A percentile compares a stretch with the other conserved stretches of the same genome.
These are phyloP conservation scores for Nothoprocta perdicaria DNA, from an alignment of 2,113 vertebrate genomes.

Conservation along the genomic window DNA sequence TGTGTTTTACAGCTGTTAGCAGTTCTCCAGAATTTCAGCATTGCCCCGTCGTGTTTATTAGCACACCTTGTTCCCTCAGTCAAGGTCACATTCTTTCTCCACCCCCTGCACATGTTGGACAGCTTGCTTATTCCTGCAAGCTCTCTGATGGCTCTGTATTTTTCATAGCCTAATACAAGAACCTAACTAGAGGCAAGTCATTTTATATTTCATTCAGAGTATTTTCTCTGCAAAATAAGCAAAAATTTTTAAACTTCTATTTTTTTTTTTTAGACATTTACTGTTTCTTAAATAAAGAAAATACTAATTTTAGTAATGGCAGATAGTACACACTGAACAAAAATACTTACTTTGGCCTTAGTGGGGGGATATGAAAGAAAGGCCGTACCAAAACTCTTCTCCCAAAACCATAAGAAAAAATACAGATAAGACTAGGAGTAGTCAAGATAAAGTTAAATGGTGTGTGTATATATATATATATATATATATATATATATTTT, in stretches of 20 bases:
- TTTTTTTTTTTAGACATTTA: not conserved
- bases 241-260: not conserved
- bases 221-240: not conserved
- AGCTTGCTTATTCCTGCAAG: not conserved
- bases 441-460: not conserved
- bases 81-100: constrained; percentile 55
- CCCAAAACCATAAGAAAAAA: not conserved
- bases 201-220: not conserved
- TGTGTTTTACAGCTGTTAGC: constrained; percentile 20
- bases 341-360: not conserved
- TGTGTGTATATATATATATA: too few relatives aligned
- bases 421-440: not conserved
- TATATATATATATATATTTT: too few relatives aligned
- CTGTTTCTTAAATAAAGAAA: not conserved
- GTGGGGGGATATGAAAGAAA: not conserved
- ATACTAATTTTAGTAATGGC: not conserved
- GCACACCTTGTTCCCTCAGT: constrained; percentile 56
- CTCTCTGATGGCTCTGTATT: not conserved
- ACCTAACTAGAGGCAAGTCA: accelerated
- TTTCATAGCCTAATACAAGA: not conserved
- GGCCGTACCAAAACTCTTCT: accelerated
- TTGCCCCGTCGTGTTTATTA: constrained; percentile 23
- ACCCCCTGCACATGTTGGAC: not conserved
- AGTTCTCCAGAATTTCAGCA: not conserved
- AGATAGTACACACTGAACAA: not conserved